phyloP scores from a whole-genome alignment of 2,888 invertebrate species.

The Ephialtes manifestator region DNA sequence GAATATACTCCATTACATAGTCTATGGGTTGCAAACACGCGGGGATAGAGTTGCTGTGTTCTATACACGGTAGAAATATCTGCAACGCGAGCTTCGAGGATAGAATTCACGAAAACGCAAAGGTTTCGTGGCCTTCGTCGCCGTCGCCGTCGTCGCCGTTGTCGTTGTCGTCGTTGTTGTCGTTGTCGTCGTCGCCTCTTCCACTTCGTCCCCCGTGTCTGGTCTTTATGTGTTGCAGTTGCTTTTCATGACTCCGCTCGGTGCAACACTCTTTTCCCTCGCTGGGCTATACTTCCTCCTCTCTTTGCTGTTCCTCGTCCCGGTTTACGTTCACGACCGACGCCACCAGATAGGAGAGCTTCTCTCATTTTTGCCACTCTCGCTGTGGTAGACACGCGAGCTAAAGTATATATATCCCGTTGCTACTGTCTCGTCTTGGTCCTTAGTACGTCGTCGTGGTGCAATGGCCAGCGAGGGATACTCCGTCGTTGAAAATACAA shows the following conservation, averaged over 20 bases:
- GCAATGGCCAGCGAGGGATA: constrained; percentile 38
- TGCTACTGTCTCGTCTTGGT: constrained; percentile 41
- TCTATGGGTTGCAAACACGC: constrained; percentile 41
- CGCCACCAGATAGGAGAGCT: constrained; percentile 31
- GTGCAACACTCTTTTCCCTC: constrained; percentile 36
- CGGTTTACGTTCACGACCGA: constrained; percentile 47
- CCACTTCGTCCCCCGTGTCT: constrained; percentile 33
- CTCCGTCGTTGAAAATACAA: constrained; percentile 33
- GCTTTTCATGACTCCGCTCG: constrained; percentile 67
- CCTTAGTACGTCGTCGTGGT: constrained; percentile 24
- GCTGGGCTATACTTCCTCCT: background rate
- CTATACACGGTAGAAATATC: background rate
- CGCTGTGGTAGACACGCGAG: constrained; percentile 12
- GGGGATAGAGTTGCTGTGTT: background rate
- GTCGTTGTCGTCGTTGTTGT: background rate
- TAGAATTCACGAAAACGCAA: constrained; percentile 14
- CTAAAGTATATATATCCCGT: constrained; percentile 24
- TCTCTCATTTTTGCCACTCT: constrained; percentile 51
- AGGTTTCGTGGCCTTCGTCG: constrained; percentile 8
- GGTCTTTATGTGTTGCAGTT: constrained; percentile 66
- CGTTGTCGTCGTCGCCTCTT: constrained; percentile 10
- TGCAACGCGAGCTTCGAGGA: constrained; percentile 3
- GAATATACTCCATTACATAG: constrained; percentile 31
- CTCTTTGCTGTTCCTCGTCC: constrained; percentile 3
- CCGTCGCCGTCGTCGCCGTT: background rate